phyloP scores from a whole-genome alignment of 2,113 vertebrate genomes.

The Bambusicola thoracicus region DNA sequence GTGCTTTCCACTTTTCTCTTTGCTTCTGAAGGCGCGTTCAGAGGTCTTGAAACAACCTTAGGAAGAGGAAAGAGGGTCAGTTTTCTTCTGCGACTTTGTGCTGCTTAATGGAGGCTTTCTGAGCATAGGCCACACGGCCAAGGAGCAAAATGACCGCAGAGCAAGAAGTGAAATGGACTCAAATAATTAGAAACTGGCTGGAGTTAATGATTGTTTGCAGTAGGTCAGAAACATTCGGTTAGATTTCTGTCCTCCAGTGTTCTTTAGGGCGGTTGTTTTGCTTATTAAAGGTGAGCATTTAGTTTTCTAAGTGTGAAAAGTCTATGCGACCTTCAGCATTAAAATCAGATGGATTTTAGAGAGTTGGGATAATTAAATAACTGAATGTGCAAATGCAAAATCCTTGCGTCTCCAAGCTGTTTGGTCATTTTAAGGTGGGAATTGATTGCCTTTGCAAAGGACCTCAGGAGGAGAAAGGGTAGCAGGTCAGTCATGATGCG shows the following conservation, averaged over 20 bases:
- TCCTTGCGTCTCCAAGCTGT: neutral
- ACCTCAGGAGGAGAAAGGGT: neutral
- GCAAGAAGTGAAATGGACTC: conserved; percentile 46
- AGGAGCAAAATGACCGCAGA: conserved; percentile 37
- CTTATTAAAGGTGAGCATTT: neutral
- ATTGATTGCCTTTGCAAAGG: neutral
- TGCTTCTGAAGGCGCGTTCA: neutral
- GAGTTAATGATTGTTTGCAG: conserved; percentile 41
- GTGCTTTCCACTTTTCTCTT: neutral
- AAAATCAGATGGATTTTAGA: neutral
- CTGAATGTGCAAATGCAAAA: fast-evolving
- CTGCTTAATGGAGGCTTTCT: conserved; percentile 36
- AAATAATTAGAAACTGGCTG: conserved; percentile 29
- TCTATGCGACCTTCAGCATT: neutral
- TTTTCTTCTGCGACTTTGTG: neutral
- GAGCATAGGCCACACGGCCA: conserved; percentile 46
- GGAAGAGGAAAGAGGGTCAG: neutral
- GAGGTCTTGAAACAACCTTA: neutral
- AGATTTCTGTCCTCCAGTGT: neutral
- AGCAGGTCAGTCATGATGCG: conserved; percentile 30
- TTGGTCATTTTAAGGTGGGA: conserved; percentile 1
- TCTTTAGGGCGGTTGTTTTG: neutral
- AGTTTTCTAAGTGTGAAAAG: neutral
- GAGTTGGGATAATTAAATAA: neutral
- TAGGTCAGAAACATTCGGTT: neutral